A percentile compares a stretch with the other conserved stretches of the same genome.
Conservation (phyloP, 2,797 vertebrate species). For the Propithecus deckenii region DNA sequence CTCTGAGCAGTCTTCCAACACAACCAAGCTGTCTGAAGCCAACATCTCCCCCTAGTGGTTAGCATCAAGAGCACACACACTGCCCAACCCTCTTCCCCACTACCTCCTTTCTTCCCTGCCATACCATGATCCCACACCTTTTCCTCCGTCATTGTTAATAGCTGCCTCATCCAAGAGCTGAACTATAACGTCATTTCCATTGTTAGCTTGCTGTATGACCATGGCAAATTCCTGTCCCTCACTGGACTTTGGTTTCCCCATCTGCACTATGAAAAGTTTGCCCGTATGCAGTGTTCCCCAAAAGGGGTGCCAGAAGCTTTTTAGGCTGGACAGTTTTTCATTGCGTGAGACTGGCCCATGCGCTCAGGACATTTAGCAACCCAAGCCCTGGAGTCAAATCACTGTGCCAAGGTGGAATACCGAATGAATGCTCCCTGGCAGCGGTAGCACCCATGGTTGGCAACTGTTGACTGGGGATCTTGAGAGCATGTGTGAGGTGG, state of each 20-base stretch:
- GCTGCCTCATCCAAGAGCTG: neutral
- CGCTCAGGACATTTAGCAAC: neutral
- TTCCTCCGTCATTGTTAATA: neutral
- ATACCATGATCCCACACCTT: neutral
- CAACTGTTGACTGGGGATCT: neutral
- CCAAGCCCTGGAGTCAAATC: neutral
- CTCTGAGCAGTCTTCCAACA: neutral
- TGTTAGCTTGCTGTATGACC: neutral
- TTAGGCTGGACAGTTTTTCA: neutral
- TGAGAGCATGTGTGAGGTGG: neutral
- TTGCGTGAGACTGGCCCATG: neutral
- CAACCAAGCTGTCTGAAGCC: constrained; percentile 50
- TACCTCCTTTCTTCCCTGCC: neutral
- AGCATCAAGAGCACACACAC: neutral
- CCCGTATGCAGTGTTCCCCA: neutral
- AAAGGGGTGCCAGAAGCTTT: neutral
- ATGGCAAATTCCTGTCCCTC: neutral
- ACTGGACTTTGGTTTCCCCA: neutral
- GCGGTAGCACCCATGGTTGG: neutral
- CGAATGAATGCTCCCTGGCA: neutral
- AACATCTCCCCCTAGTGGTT: constrained; percentile 42
- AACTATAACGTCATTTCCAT: neutral
- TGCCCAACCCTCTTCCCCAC: neutral
- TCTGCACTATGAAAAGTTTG: neutral
- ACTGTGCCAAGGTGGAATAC: neutral